Conservation (phyloP, 2,797 vertebrate species). For the Neosilurus mollespiculum region DNA sequence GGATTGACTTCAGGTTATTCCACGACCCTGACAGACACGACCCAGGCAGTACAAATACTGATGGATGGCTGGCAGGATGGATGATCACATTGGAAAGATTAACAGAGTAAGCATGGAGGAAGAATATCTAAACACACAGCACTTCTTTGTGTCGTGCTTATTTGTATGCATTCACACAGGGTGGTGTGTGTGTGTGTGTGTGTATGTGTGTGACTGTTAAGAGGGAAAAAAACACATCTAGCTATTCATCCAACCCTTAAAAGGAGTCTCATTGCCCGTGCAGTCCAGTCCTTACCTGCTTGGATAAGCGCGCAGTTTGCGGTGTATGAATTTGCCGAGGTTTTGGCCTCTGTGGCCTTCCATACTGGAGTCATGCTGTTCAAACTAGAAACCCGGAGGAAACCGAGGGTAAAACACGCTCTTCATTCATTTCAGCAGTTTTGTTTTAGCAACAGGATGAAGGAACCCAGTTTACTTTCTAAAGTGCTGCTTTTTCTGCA, state of each 20-base stretch:
- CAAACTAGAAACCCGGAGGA: not conserved
- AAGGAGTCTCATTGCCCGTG: not conserved
- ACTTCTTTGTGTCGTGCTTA: not conserved
- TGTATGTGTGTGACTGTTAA: no score
- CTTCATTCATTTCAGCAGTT: not conserved
- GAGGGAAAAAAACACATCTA: no score
- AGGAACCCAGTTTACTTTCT: not conserved
- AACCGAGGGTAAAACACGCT: not conserved
- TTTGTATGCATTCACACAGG: not conserved
- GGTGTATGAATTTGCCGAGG: not conserved
- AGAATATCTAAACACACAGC: not conserved
- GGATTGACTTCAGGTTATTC: no score
- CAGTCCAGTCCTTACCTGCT: no score
- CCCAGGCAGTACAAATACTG: no score
- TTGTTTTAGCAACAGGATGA: constrained; percentile 28
- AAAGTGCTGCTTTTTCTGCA: constrained; percentile 38
- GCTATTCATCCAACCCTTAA: not conserved
- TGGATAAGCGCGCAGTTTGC: not conserved
- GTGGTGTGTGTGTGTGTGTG: no score
- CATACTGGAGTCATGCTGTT: not conserved
- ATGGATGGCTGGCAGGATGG: no score
- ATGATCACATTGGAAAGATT: not conserved
- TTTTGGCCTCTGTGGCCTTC: constrained; percentile 7
- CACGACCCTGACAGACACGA: no score
- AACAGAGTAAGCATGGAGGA: not conserved